Evolutionary conservation across 1,140 invertebrate species (phyloP), one percentile per base, ranked within the genome.

Genomic region (Eufriesea mexicana): DNA sequence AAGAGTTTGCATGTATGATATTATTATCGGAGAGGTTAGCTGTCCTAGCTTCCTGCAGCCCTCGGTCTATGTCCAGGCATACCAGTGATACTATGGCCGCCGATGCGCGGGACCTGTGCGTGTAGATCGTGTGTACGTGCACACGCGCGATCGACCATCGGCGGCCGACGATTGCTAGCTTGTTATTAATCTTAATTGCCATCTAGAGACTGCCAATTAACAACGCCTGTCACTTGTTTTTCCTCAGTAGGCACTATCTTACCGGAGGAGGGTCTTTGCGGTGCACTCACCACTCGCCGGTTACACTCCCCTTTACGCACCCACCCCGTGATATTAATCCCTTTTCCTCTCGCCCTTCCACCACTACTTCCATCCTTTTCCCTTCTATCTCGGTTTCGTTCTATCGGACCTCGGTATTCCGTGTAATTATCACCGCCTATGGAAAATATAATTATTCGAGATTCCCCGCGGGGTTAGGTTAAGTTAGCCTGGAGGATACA

Each of bases 111-210:
- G 14, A 23, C 51, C 35, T 20, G 18, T 6, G 25, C 10, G 28
- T 68, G 25, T 54, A 68, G 42, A 68, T 49, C 7, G 35, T 25
- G 35, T 28, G 47, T 28, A 79, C 51, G 59, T 16, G 67, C 12
- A 59, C 49, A 74, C 61, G 23, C 57, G 66, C 47, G 51, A n/a
- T 45, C 42, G 47, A 28, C 47, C 62, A 75, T 84, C 71, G 82
- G 75, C 57, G 72, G 68, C 82, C 82, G 80, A 88, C 86, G 87
- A 92, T 92, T 87, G 84, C 86, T 67, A 70, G 84, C 87, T 91
- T 88, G 88, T 91, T 90, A 91, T 93, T 93, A 93, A 93, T 93
- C 92, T 93, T 93, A 93, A 93, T 93, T 91, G 92, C 91, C 90
- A 93, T 93, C 91, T 92, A 89, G 89, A 92, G 88, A 81, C 88